phyloP scores from a whole-genome alignment of 2,888 invertebrate species.

The Oeneis ivallda region DNA sequence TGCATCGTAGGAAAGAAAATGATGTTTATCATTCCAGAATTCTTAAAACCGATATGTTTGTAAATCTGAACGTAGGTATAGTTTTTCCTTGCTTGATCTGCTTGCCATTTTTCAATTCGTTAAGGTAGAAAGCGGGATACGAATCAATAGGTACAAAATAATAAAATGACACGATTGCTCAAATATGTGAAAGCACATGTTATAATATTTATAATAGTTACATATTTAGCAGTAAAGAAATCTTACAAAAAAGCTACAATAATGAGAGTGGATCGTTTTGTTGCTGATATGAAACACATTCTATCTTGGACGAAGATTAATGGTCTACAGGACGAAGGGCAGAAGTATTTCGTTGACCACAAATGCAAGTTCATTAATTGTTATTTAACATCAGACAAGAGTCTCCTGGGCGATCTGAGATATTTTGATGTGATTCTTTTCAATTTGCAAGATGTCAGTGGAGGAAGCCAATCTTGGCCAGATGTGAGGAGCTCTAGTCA shows the following conservation, averaged over 20 bases:
- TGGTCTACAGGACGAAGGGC: constrained; percentile 51
- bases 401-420: constrained; percentile 53
- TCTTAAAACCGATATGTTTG: constrained; percentile 8
- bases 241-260: constrained; percentile 34
- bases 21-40: constrained; percentile 6
- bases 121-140: not conserved
- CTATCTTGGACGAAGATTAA: constrained; percentile 60
- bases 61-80: not conserved
- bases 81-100: not conserved
- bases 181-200: constrained; percentile 31
- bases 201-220: constrained; percentile 28
- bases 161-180: constrained; percentile 28
- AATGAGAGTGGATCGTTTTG: constrained; percentile 51
- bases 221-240: constrained; percentile 32
- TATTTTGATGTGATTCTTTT: constrained; percentile 68
- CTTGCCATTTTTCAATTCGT: not conserved
- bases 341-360: constrained; percentile 49
- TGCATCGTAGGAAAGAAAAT: not conserved
- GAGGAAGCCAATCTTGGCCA: constrained; percentile 45
- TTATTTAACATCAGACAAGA: constrained; percentile 59
- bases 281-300: constrained; percentile 60
- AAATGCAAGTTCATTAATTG: constrained; percentile 59
- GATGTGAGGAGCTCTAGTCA: constrained; percentile 52
- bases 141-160: not conserved
- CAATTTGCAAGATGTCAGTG: constrained; percentile 54